Conservation (phyloP, 2,888 invertebrate species). For the Gibbula magus region DNA sequence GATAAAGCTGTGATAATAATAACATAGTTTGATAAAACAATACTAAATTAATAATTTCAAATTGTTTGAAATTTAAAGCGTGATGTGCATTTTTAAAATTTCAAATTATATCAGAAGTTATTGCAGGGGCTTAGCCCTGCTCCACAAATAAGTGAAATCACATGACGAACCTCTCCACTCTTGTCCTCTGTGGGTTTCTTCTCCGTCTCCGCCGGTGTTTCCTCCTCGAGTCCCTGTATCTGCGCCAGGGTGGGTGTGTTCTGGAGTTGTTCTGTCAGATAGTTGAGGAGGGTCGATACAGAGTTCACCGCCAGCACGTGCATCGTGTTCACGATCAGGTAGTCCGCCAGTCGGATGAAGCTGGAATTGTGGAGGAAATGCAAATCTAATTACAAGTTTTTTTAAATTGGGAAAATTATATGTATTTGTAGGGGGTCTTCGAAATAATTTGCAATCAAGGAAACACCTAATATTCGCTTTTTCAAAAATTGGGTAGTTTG, state of each 20-base stretch:
- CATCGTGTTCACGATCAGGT: slow-evolving; percentile 76
- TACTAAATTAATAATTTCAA: no score
- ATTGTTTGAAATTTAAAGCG: no score
- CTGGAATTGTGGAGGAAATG: slow-evolving; percentile 50
- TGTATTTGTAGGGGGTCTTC: neutral
- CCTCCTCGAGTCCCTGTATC: slow-evolving; percentile 64
- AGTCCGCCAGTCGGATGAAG: slow-evolving; percentile 76
- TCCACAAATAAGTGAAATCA: no score
- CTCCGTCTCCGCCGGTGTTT: slow-evolving; percentile 45
- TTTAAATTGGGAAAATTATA: neutral
- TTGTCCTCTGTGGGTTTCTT: slow-evolving; percentile 45
- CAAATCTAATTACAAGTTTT: neutral
- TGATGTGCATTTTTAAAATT: no score
- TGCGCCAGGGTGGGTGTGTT: slow-evolving; percentile 73
- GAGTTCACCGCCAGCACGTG: slow-evolving; percentile 76
- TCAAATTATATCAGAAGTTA: no score
- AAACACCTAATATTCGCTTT: no score
- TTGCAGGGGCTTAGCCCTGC: no score
- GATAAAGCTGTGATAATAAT: no score
- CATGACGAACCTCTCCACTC: slow-evolving; percentile 38
- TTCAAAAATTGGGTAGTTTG: no score
- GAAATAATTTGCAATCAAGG: neutral
- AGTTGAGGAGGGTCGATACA: slow-evolving; percentile 74
- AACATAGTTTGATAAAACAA: no score
- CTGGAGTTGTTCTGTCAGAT: slow-evolving; percentile 73